Evolutionary conservation across 2,113 vertebrate species (phyloP).

Genomic region (Hippopotamus amphibius): DNA sequence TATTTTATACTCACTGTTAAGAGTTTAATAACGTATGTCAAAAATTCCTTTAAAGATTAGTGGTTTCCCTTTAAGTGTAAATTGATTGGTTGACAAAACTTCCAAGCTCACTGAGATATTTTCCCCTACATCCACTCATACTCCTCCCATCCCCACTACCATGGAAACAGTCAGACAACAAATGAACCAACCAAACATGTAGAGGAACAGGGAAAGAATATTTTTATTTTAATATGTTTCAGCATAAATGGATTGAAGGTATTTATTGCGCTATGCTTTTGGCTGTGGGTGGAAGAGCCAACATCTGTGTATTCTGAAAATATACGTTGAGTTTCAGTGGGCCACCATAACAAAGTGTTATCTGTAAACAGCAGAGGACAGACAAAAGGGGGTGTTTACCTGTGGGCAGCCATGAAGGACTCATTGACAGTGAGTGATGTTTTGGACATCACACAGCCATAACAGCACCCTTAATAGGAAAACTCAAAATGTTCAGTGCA

Average conservation of each 20-base stretch:
- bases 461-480: neutral
- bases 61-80: neutral
- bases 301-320: neutral
- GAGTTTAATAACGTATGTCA: neutral
- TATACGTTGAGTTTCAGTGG: neutral
- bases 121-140: neutral
- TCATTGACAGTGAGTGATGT: neutral
- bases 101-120: neutral
- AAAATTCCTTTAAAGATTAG: constrained; percentile 21
- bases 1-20: neutral
- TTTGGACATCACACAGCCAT: neutral
- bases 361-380: neutral
- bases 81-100: neutral
- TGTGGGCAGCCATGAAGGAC: neutral
- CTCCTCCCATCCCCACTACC: neutral
- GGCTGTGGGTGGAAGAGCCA: neutral
- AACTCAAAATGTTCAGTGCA: neutral
- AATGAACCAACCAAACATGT: neutral
- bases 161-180: neutral
- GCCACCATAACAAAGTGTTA: neutral
- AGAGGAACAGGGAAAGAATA: neutral
- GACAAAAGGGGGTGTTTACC: neutral
- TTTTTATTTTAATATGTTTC: neutral
- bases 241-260: neutral
- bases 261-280: neutral